These are phyloP conservation scores for Crossaster papposus DNA, from an alignment of 53 echinoderm and acorn worm genomes.

Conservation along the genomic window DNA sequence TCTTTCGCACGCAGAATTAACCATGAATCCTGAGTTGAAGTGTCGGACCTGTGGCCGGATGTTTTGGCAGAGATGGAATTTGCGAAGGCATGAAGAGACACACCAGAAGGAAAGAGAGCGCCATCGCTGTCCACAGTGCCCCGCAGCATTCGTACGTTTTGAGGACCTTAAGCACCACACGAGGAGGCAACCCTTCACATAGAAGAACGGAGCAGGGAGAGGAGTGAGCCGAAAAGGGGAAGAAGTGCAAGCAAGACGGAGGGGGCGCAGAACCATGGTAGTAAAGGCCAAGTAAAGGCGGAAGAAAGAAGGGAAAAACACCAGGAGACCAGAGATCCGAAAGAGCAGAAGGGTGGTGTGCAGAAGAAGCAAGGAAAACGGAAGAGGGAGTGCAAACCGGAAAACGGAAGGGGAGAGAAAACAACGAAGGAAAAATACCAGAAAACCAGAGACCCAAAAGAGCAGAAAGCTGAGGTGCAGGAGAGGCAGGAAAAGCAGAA, in stretches of 20 bases:
- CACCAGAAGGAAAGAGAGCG: neutral
- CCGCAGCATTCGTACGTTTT: neutral
- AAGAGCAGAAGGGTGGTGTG: too few relatives aligned
- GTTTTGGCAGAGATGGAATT: conserved; percentile 2
- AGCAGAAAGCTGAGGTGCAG: too few relatives aligned
- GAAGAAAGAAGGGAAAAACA: neutral
- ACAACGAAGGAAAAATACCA: too few relatives aligned
- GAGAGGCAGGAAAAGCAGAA: too few relatives aligned
- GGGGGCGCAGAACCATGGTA: too few relatives aligned
- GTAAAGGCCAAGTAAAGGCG: neutral
- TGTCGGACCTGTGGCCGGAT: neutral
- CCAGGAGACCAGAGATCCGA: too few relatives aligned
- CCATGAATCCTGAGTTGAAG: neutral
- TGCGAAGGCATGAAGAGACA: neutral
- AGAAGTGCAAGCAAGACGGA: too few relatives aligned
- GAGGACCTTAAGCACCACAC: conserved; percentile 2
- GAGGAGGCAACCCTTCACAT: neutral
- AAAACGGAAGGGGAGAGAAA: too few relatives aligned
- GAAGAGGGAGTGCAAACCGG: too few relatives aligned
- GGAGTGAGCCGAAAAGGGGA: too few relatives aligned
- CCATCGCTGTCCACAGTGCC: neutral
- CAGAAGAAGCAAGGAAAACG: too few relatives aligned
- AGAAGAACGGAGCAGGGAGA: neutral
- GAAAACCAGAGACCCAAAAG: too few relatives aligned
- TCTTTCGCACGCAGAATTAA: neutral